Conservation (phyloP, 2,797 vertebrate genomes). For the Amblyraja radiata region DNA sequence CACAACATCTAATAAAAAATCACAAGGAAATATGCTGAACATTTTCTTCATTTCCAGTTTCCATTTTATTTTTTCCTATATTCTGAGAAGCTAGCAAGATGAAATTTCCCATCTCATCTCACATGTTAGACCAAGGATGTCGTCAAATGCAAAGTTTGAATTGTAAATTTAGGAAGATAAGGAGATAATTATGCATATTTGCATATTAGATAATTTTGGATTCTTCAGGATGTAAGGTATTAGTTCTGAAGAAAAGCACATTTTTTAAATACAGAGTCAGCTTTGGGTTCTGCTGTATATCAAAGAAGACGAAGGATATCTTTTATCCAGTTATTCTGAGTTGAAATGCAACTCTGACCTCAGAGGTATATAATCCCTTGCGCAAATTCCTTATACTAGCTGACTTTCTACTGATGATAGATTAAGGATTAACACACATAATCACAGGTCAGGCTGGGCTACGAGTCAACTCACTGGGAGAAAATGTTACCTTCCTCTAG, state of each 20-base stretch:
- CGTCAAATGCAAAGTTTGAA: not conserved
- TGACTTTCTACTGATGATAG: not conserved
- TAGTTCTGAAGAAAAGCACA: not conserved
- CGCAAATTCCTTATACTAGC: not conserved
- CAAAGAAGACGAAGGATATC: not conserved
- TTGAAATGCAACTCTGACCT: not conserved
- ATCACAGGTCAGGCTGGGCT: not conserved
- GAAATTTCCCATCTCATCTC: conserved; percentile 27
- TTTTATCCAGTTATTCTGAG: not conserved
- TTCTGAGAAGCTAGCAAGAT: conserved; percentile 31
- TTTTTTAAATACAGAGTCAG: not conserved
- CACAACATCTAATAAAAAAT: not conserved
- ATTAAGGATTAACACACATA: not conserved
- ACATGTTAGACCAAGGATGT: not conserved
- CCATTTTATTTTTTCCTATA: not conserved
- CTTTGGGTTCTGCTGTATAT: not conserved
- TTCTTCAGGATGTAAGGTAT: not conserved
- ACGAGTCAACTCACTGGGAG: not conserved
- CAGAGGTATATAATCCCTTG: not conserved
- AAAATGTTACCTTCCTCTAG: not conserved
- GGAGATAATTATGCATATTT: not conserved
- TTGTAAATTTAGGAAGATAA: not conserved
- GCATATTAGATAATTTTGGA: not conserved
- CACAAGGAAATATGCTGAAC: not conserved
- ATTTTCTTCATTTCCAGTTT: not conserved